Conservation (phyloP, 2,888 invertebrate genomes). For the Cantharis flavilabris region DNA sequence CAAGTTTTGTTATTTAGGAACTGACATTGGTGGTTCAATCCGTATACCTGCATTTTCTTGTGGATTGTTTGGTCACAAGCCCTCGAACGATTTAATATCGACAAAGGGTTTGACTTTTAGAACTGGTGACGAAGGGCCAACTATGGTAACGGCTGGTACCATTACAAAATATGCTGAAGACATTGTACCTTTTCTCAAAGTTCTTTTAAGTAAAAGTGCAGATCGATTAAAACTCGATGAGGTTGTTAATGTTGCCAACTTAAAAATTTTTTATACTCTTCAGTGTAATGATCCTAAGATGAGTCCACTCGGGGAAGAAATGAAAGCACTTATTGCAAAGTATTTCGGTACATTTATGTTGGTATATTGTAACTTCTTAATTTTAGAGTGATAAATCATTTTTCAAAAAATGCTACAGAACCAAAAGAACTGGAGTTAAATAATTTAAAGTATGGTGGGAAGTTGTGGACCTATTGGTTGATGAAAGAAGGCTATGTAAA, state of each 20-base stretch:
- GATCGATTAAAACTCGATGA: constrained; percentile 63
- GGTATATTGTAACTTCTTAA: background rate
- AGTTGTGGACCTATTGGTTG: constrained; percentile 80
- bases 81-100: constrained; percentile 59
- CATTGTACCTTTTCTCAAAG: constrained; percentile 75
- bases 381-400: constrained; percentile 54
- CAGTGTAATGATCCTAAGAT: constrained; percentile 73
- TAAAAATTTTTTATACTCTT: constrained; percentile 79
- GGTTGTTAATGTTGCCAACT: constrained; percentile 65
- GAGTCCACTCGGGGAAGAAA: constrained; percentile 71
- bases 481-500: constrained; percentile 64
- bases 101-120: constrained; percentile 68
- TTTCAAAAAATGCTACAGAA: constrained; percentile 44
- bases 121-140: constrained; percentile 67
- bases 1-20: constrained; percentile 59
- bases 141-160: constrained; percentile 86
- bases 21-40: constrained; percentile 96
- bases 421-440: constrained; percentile 47
- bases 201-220: constrained; percentile 63
- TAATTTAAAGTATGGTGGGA: constrained; percentile 62
- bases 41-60: constrained; percentile 91
- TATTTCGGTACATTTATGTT: constrained; percentile 41
- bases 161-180: constrained; percentile 79
- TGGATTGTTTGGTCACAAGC: constrained; percentile 86
- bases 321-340: constrained; percentile 66